Evolutionary conservation across 2,113 vertebrate genomes (phyloP).

Genomic region (Actenoides lindsayi): DNA sequence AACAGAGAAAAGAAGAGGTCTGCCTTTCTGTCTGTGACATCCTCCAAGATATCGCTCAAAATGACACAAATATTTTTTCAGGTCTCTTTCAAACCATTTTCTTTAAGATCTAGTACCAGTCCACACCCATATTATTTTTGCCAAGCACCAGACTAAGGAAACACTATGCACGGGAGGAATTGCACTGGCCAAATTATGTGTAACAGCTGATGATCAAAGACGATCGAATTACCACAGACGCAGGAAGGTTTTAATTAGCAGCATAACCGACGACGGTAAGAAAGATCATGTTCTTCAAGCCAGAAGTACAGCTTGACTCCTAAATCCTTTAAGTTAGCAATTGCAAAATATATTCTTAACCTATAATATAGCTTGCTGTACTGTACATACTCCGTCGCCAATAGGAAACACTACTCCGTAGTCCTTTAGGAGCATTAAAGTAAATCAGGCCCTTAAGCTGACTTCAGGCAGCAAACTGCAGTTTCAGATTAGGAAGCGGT

Average conservation of each 20-base stretch:
- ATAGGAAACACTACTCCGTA: not conserved
- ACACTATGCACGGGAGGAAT: not conserved
- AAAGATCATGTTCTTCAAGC: not conserved
- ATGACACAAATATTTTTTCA: not conserved
- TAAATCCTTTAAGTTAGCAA: not conserved
- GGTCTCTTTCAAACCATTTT: not conserved
- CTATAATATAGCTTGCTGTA: not conserved
- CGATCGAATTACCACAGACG: not conserved
- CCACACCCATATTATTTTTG: not conserved
- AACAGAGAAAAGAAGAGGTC: not conserved
- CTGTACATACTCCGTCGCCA: not conserved
- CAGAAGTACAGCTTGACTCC: not conserved
- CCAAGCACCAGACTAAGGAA: not conserved
- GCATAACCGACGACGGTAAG: not conserved
- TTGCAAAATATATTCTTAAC: not conserved
- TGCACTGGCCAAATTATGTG: accelerated
- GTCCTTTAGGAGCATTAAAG: not conserved
- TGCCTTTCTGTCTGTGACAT: not conserved
- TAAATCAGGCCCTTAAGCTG: not conserved
- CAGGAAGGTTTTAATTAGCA: not conserved
- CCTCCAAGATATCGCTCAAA: not conserved
- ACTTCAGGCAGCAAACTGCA: not conserved
- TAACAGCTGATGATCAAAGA: not conserved
- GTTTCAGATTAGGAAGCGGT: not conserved
- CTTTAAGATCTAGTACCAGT: not conserved